Conservation (phyloP, 2,113 vertebrate species). For the Anthoscopus minutus region DNA sequence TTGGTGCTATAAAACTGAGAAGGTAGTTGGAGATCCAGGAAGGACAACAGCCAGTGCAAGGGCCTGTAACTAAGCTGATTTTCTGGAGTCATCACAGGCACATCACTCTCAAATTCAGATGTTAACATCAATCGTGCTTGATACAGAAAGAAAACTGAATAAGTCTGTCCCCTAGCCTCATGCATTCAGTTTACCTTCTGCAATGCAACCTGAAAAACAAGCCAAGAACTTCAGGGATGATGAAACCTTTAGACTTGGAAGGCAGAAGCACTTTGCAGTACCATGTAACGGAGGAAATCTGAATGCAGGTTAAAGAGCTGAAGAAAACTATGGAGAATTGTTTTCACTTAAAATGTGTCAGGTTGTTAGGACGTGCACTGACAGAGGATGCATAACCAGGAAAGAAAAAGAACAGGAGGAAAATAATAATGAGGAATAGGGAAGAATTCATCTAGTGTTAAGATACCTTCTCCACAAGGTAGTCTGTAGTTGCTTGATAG, state of each 20-base stretch:
- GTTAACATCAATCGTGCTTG: accelerated
- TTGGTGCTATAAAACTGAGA: neutral
- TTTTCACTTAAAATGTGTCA: neutral
- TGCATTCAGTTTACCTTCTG: neutral
- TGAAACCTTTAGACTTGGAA: neutral
- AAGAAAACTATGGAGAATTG: neutral
- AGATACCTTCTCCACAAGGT: neutral
- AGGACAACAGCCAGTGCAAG: neutral
- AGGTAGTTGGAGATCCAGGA: neutral
- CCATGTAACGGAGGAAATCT: neutral
- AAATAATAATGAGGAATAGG: neutral
- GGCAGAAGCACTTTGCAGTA: neutral
- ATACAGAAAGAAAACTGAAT: neutral
- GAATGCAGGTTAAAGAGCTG: neutral
- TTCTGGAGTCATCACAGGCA: neutral
- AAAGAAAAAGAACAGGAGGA: neutral
- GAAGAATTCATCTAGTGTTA: neutral
- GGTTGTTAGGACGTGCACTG: neutral
- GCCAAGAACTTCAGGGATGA: neutral
- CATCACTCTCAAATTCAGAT: neutral
- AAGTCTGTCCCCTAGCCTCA: neutral
- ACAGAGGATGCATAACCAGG: neutral
- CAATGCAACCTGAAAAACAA: neutral
- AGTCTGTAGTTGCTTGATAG: neutral
- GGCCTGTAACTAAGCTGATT: neutral